phyloP scores from a whole-genome alignment of 2,888 invertebrate genomes.

The Incurvaria masculella region DNA sequence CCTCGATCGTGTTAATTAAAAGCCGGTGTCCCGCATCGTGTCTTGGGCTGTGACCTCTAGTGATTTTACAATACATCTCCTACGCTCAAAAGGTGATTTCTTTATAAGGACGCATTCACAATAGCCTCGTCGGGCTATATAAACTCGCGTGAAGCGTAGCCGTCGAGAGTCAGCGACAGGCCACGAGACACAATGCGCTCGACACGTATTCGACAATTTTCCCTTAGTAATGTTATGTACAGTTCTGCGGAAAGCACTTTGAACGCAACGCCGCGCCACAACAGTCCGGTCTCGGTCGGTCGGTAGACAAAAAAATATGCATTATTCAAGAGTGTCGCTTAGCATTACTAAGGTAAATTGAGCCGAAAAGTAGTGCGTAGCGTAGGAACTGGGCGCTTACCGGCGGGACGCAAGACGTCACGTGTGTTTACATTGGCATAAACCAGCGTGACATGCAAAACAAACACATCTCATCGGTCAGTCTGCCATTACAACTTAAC shows the following conservation, averaged over 20 bases:
- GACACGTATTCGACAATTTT: constrained; percentile 25
- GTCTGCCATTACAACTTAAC: constrained; percentile 8
- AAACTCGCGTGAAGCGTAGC: too few species aligned
- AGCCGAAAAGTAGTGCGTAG: constrained; percentile 21
- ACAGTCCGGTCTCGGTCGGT: constrained; percentile 18
- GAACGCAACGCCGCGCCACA: constrained; percentile 12
- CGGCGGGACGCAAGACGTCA: constrained; percentile 16
- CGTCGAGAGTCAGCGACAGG: too few species aligned
- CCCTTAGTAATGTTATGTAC: constrained; percentile 48
- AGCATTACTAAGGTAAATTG: constrained; percentile 50
- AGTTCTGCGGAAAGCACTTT: constrained; percentile 2
- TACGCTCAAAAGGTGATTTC: too few species aligned
- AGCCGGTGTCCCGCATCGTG: constrained; percentile 3
- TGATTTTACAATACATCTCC: too few species aligned
- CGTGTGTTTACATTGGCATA: constrained; percentile 11
- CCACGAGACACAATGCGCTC: constrained; percentile 25
- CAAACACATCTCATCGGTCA: constrained; percentile 9
- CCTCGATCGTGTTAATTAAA: constrained; percentile 27
- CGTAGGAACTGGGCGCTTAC: constrained; percentile 14
- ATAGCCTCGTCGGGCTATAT: too few species aligned
- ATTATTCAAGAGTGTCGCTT: constrained; percentile 26
- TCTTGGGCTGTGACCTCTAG: neutral
- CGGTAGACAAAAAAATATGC: constrained; percentile 46
- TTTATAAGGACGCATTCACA: too few species aligned
- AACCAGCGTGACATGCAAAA: constrained; percentile 18